These are phyloP conservation scores for Neopelma chrysocephalum DNA, from an alignment of 2,797 vertebrate species.

Conservation along the genomic window DNA sequence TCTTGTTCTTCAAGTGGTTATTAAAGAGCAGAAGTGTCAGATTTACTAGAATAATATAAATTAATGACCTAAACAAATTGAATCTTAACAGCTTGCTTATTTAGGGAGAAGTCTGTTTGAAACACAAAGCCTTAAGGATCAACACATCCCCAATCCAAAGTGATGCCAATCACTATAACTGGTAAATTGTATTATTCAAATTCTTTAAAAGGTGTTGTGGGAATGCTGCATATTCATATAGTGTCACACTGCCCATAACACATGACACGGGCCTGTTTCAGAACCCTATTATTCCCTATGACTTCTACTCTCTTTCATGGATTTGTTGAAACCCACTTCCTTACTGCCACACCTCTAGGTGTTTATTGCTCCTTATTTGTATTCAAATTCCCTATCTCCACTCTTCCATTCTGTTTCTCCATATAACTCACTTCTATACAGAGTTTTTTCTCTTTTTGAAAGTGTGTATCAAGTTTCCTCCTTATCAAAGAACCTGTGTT, in stretches of 20 bases:
- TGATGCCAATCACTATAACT: background rate
- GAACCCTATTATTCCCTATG: background rate
- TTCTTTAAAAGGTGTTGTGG: background rate
- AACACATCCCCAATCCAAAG: background rate
- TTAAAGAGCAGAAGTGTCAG: constrained; percentile 11
- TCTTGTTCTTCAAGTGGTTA: constrained; percentile 42
- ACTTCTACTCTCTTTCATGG: background rate
- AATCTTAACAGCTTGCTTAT: constrained; percentile 24
- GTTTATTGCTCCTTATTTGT: background rate
- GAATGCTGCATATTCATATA: rapidly evolving
- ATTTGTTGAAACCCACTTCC: background rate
- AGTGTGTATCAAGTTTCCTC: background rate
- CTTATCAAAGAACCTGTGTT: background rate
- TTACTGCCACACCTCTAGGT: background rate
- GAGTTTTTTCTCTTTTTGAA: background rate
- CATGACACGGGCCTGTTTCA: rapidly evolving
- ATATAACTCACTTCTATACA: background rate
- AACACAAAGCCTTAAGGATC: constrained; percentile 23
- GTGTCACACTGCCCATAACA: background rate
- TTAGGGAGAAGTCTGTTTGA: constrained; percentile 30
- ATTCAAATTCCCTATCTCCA: background rate
- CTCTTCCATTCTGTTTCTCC: background rate
- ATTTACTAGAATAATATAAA: constrained; percentile 47
- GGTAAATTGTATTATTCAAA: background rate
- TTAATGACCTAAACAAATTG: constrained; percentile 44